These are phyloP conservation scores for Empis livida DNA, from an alignment of 2,888 invertebrate species.

Conservation along the genomic window DNA sequence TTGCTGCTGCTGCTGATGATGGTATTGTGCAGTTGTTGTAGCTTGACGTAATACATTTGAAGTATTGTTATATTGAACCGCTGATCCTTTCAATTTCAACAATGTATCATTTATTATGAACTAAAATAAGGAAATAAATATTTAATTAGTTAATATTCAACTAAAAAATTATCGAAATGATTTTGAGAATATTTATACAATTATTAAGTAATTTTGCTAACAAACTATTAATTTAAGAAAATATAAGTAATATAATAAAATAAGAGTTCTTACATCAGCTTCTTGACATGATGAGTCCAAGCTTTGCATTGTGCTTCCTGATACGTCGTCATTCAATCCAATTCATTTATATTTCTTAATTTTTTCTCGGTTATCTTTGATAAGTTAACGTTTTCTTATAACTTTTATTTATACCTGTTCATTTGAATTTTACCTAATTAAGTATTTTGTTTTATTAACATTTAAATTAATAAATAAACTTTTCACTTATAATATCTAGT, in stretches of 20 bases:
- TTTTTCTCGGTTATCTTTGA: not conserved
- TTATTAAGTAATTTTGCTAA: too few relatives aligned
- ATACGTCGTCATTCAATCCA: conserved; percentile 12
- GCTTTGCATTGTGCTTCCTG: conserved; percentile 47
- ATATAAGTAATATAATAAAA: too few relatives aligned
- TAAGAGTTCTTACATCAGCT: conserved; percentile 50
- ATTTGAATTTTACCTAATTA: not conserved
- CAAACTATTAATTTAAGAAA: too few relatives aligned
- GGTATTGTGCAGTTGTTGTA: conserved; percentile 9
- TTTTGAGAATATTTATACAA: too few relatives aligned
- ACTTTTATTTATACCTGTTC: not conserved
- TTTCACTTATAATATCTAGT: too few relatives aligned
- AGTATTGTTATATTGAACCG: conserved; percentile 8
- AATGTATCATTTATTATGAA: conserved; percentile 36
- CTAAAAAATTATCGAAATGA: not conserved
- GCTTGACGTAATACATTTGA: conserved; percentile 12
- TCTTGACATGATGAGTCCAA: conserved; percentile 52
- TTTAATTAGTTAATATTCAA: not conserved
- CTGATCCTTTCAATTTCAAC: conserved; percentile 32
- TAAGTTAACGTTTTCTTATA: not conserved
- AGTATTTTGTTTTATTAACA: not conserved
- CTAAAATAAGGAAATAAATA: conserved; percentile 16
- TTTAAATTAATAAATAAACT: too few relatives aligned
- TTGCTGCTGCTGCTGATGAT: conserved; percentile 16
- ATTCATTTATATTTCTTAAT: conserved; percentile 5